Evolutionary conservation across 2,888 invertebrate species (phyloP), one percentile per base, ranked within the genome.

Genomic region (Spialia ferax): DNA sequence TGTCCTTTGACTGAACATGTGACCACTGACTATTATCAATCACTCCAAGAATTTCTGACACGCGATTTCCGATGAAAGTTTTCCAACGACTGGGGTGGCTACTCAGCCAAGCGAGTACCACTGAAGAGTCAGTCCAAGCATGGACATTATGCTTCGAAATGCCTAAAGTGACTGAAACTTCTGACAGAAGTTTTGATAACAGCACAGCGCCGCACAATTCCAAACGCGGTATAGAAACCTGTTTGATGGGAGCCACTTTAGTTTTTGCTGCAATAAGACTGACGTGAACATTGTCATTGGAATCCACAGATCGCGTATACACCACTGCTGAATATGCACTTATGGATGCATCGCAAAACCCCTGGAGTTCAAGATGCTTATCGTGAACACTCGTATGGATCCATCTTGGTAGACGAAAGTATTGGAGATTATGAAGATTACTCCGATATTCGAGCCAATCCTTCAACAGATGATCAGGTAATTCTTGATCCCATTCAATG

Each of bases 11-110:
- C 10, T 61, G 11, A 1, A 78, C 74, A 56, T 77, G 75, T 20
- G 64, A 71, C 78, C 78, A 74, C 4, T 73, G 71, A 32, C 48
- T 26, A 8, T 38, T 23, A 11, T 73, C 54, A 29, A 75, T 29
- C 1, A 38, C 35, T 0, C 64, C 68, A 7, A 76, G 69, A 5
- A 80, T 77, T 45, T 73, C 72, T 0, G 74, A 71, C 0, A 75
- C 75, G 2, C 77, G 56, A 59, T 79, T 80, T 0, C 71, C 73
- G 0, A 80, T 69, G 55, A 77, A 79, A 0, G 74, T 73, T 54
- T 75, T 78, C 74, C 71, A 72, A 13, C 52, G 42, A 50, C 69
- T 72, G 0, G 71, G 71, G 15, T 71, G 74, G 13, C 68, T 69
- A 4, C 69, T 50, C 0, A 75, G 22, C 55, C 55, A 55, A 8